Evolutionary conservation across 2,797 vertebrate genomes (phyloP), one percentile per base, ranked within the genome.

Genomic region (Trematomus bernacchii): DNA sequence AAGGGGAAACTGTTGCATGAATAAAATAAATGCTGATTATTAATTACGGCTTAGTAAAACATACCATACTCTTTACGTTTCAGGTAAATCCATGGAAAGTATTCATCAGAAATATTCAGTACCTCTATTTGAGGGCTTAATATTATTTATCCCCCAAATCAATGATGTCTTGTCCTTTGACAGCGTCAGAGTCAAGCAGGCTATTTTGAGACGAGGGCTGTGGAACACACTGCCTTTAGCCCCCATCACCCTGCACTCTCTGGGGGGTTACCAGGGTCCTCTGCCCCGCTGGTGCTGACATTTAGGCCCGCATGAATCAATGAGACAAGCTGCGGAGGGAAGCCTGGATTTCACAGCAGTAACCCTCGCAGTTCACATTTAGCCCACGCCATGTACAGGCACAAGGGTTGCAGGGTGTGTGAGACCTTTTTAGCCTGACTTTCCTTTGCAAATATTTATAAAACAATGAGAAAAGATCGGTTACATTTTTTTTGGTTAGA

Each of bases 281-380:
- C 89, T 77, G 87, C 76, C 83, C 71, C 85, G 81, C 90, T 92
- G 90, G 90, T 91, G 91, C 85, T 93, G 91, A 94, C 92, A 95
- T 91, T 95, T 93, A 92, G 87, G 87, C 83, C 77, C 88, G 87
- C 77, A 77, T 94, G 90, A 94, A 93, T 96, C 93, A 93, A 93
- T 95, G 93, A 90, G 86, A 89, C 89, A 85, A 77, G 86, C 87
- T 71, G 75, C 27, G 27, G 80, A 87, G 80, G 82, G 84, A 82
- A 72, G 76, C 53, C 76, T 88, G 79, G 76, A 78, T 85, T 85
- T 87, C 72, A 72, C 75, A 79, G 76, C 77, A 27, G 65, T 75
- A 68, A 51, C 73, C 69, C 58, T 67, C 66, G 55, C 48, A 13
- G 80, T 68, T 89, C 82, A 85, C 77, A 86, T 90, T 87, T 83